Percentiles rank a stretch among this genome's conserved stretches.
phyloP scores from a whole-genome alignment of 2,797 vertebrate species.

The Dallia pectoralis region DNA sequence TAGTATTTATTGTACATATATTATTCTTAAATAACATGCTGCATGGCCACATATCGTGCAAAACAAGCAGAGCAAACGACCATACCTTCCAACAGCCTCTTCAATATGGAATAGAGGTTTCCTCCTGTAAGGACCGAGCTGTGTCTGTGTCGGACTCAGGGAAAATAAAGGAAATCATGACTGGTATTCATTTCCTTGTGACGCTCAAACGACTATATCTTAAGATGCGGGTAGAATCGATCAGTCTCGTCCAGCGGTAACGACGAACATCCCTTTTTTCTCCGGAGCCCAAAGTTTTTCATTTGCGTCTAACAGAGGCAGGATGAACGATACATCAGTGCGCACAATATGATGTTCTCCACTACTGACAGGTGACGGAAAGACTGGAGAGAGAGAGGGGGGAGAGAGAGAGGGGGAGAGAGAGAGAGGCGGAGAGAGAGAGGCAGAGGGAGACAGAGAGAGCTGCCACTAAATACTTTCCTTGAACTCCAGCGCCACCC shows the following conservation, averaged over 20 bases:
- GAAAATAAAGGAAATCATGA: neutral
- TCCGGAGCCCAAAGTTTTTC: slow-evolving; percentile 28
- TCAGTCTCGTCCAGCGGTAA: neutral
- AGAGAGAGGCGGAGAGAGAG: neutral
- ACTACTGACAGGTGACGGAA: slow-evolving; percentile 22
- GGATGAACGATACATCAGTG: too few relatives aligned
- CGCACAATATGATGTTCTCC: slow-evolving; percentile 9
- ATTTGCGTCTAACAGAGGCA: slow-evolving; percentile 7
- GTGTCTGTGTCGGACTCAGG: neutral
- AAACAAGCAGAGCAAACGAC: neutral
- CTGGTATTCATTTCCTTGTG: slow-evolving; percentile 13
- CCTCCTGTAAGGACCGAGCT: neutral
- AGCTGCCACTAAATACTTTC: slow-evolving; percentile 9
- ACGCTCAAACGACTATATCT: slow-evolving; percentile 16
- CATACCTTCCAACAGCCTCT: neutral
- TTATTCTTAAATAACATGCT: neutral
- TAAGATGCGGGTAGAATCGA: neutral
- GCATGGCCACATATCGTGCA: neutral
- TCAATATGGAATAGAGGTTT: slow-evolving; percentile 3
- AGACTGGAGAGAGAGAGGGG: neutral
- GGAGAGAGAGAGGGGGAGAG: neutral
- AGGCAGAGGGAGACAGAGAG: neutral
- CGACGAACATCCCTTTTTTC: neutral
- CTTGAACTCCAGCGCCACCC: slow-evolving; percentile 38
- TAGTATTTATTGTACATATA: neutral